Percentiles rank a stretch among this genome's conserved stretches.
These are phyloP conservation scores for Calameuta pallipes DNA, from an alignment of 2,888 invertebrate genomes.

Conservation along the genomic window DNA sequence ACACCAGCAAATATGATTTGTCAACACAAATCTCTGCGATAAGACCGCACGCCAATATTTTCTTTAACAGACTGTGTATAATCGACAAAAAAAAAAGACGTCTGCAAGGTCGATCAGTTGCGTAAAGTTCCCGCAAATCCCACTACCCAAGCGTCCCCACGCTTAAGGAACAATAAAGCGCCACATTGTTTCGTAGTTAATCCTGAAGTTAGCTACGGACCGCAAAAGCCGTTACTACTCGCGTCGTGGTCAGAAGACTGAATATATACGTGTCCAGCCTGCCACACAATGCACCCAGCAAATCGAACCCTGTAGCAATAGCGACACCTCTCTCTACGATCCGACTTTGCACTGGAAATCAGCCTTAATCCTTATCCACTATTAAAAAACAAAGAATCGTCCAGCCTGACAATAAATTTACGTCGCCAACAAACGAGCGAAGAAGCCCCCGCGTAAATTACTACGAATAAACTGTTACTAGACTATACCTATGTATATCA, in stretches of 20 bases:
- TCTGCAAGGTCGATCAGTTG: neutral
- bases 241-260: neutral
- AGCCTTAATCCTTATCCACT: neutral
- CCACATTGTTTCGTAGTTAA: neutral
- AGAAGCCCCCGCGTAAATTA: neutral
- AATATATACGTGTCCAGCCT: neutral
- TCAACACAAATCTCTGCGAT: neutral
- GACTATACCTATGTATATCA: neutral
- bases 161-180: neutral
- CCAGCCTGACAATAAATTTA: neutral
- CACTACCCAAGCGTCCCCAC: neutral
- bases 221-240: neutral
- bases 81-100: neutral
- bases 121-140: neutral
- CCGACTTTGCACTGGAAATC: neutral
- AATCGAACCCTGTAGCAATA: neutral
- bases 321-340: neutral
- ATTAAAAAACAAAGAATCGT: neutral
- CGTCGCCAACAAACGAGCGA: neutral
- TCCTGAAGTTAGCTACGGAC: neutral
- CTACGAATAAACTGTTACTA: neutral
- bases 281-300: neutral
- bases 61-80: neutral
- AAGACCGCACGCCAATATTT: neutral
- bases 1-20: neutral